Evolutionary conservation across 2,113 vertebrate species (phyloP).

Genomic region (Periophthalmus modestus): DNA sequence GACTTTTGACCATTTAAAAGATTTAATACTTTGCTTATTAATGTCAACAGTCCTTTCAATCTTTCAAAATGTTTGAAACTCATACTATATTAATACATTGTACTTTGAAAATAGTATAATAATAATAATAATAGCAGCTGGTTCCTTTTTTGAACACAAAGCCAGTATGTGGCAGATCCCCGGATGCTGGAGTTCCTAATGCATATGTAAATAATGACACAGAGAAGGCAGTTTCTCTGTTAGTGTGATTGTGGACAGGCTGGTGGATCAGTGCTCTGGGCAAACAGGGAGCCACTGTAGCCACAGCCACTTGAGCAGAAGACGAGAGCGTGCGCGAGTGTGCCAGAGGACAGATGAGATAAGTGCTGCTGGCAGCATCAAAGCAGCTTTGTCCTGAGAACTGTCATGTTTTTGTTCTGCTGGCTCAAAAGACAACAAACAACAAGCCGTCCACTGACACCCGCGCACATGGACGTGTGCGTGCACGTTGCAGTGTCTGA

Average conservation of each 20-base stretch:
- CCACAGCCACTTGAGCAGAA: constrained; percentile 50
- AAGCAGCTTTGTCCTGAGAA: constrained; percentile 73
- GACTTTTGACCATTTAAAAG: too few relatives aligned
- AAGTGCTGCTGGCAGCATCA: constrained; percentile 74
- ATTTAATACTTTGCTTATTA: too few relatives aligned
- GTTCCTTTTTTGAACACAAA: neutral
- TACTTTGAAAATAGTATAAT: neutral
- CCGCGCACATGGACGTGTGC: constrained; percentile 14
- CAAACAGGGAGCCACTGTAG: constrained; percentile 62
- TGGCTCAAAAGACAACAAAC: constrained; percentile 40
- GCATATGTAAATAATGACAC: constrained; percentile 40
- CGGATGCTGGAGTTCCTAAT: constrained; percentile 45
- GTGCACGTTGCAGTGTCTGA: constrained; percentile 25
- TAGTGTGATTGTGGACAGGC: constrained; percentile 35
- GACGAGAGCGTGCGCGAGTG: constrained; percentile 43
- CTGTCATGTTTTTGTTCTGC: constrained; percentile 74
- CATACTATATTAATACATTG: neutral
- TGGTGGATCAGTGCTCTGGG: constrained; percentile 52
- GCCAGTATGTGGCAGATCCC: constrained; percentile 15
- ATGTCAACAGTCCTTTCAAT: too few relatives aligned
- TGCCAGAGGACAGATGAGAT: constrained; percentile 66
- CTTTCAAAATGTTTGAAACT: too few relatives aligned
- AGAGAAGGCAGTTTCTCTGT: constrained; percentile 55
- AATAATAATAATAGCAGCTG: too few relatives aligned
- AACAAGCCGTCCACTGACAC: constrained; percentile 9